Base-by-base conservation (phyloP, 2,888 invertebrate species). In the Drosophila macrothrix region DNA sequence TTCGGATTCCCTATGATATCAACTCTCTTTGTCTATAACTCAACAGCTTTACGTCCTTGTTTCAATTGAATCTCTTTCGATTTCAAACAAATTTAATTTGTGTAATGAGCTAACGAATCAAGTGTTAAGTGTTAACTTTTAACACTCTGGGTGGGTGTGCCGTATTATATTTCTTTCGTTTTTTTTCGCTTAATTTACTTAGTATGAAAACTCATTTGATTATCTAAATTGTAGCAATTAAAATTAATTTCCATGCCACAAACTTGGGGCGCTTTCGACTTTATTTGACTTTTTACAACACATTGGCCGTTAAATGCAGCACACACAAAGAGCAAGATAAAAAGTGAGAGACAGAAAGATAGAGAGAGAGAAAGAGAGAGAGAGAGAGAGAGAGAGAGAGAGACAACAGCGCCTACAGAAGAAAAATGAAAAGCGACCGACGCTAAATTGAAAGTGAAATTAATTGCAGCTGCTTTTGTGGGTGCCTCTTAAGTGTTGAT, bases 361-460 rank as follows among this genome's bases (percentile, higher is more conserved):
- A 41, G 19, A 46, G 33, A 56, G 19, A 14, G 41, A 14, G 22
- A 50, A 4, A 55, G 43, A 14, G n/a, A 37, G 25, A 46, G 9
- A 49, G 53, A 19, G 16, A 28, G 25, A 41, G 33, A 0, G 41
- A 19, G 4, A 16, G 16, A n/a, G 37, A 37, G 4, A 46, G 7
- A 46, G 16, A 7, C 16, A 16, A 4, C 46, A 25, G 16, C 46
- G 46, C 46, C 46, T 25, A 46, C 28, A 46, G 25, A 29, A 29
- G 10, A 53, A 64, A 71, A 78, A 63, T 71, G 64, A 77, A 70
- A 78, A 73, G 68, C 67, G 58, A 71, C 72, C 68, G 68, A 58
- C 69, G 73, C 78, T 88, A 89, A 90, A 89, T 90, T 90, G 88
- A 90, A 90, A 90, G 88, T 89, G 86, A 89, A 90, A 90, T 90